A percentile compares a stretch with the other conserved stretches of the same genome.
phyloP scores from a whole-genome alignment of 2,113 vertebrate species.

The Periophthalmodon schlosseri region DNA sequence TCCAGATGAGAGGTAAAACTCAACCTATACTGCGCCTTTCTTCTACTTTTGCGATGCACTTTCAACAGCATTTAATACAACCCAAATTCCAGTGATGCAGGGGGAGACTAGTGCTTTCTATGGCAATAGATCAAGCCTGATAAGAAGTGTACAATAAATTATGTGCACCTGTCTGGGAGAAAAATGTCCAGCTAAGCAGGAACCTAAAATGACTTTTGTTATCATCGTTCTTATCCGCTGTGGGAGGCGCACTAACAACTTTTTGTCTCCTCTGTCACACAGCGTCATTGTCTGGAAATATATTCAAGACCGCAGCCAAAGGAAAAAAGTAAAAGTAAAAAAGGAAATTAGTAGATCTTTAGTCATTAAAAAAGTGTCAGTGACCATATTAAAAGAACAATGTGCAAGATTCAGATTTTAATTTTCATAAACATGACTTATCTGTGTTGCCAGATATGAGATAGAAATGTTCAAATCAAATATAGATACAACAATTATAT shows the following conservation, averaged over 20 bases:
- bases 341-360: not conserved
- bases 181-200: slow-evolving; percentile 28
- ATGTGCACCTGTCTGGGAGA: slow-evolving; percentile 26
- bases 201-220: slow-evolving; percentile 21
- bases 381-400: no score
- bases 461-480: no score
- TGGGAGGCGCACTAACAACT: not conserved
- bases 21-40: not conserved
- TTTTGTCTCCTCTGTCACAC: not conserved
- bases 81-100: slow-evolving; percentile 9
- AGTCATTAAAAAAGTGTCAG: not conserved
- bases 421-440: no score
- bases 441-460: no score
- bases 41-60: not conserved
- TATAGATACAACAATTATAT: no score
- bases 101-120: slow-evolving; percentile 10
- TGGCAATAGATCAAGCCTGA: slow-evolving; percentile 34
- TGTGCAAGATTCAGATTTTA: no score
- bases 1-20: not conserved
- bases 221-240: slow-evolving; percentile 14
- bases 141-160: slow-evolving; percentile 27
- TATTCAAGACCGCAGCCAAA: not conserved
- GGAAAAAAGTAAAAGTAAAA: not conserved
- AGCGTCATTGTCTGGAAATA: not conserved
- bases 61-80: slow-evolving; percentile 2